These are phyloP conservation scores for Trachelus iudaicus DNA, from an alignment of 2,888 invertebrate species.

Conservation along the genomic window DNA sequence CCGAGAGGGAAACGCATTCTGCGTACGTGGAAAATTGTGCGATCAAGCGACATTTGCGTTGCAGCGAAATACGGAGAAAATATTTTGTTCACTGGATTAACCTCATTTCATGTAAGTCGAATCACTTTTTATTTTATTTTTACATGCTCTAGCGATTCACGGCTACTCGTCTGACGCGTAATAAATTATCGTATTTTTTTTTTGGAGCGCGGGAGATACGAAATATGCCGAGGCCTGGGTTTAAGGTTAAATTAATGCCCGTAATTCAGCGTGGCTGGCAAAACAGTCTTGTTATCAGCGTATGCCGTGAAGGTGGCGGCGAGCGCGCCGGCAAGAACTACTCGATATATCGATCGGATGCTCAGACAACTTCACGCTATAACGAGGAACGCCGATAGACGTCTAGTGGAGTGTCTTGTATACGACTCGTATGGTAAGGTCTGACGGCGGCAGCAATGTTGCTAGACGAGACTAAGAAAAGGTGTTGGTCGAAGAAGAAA, in stretches of 20 bases:
- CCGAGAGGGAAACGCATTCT: background rate
- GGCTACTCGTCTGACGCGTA: background rate
- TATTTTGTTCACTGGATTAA: background rate
- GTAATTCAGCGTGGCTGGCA: slow-evolving; percentile 44
- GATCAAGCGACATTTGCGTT: background rate
- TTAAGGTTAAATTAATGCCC: slow-evolving; percentile 43
- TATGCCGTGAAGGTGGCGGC: slow-evolving; percentile 52
- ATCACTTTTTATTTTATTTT: background rate
- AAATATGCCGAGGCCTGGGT: slow-evolving; percentile 10
- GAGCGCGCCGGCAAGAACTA: slow-evolving; percentile 41
- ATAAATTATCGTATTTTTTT: slow-evolving; percentile 16
- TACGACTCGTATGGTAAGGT: background rate
- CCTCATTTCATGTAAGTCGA: background rate
- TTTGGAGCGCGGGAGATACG: slow-evolving; percentile 9
- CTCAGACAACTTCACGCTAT: slow-evolving; percentile 23
- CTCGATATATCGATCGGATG: slow-evolving; percentile 58
- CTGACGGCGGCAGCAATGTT: background rate
- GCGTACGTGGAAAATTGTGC: background rate
- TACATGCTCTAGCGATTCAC: background rate
- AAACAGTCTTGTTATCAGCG: slow-evolving; percentile 56
- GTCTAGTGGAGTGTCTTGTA: background rate
- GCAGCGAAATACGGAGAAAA: background rate
- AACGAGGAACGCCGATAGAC: background rate
- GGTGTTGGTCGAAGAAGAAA: slow-evolving; percentile 14
- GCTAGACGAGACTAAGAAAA: slow-evolving; percentile 17